Percentiles rank a stretch among this genome's conserved stretches.
Evolutionary conservation across 2,113 vertebrate species (phyloP).

Genomic region (Gadus chalcogrammus): DNA sequence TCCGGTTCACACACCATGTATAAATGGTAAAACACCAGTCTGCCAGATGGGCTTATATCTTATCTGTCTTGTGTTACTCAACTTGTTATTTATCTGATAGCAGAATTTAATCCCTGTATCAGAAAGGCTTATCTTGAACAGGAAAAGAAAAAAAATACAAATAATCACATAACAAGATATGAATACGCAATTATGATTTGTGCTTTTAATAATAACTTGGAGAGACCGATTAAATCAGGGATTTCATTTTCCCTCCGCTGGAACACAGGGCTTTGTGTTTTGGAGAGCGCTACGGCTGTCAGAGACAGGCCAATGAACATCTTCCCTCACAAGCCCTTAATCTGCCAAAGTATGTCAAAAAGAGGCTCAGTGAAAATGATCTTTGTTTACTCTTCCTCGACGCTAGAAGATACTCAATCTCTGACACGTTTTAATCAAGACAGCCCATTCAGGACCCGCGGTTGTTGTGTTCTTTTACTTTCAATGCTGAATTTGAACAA

Average conservation of each 20-base stretch:
- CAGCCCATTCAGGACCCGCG: no score
- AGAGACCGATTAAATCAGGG: slow-evolving; percentile 27
- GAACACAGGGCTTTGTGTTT: no score
- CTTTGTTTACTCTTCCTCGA: slow-evolving; percentile 16
- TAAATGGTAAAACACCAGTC: slow-evolving; percentile 48
- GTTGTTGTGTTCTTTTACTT: no score
- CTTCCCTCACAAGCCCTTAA: no score
- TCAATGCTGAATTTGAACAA: no score
- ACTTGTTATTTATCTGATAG: slow-evolving; percentile 46
- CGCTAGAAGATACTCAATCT: no score
- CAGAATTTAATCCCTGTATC: slow-evolving; percentile 58
- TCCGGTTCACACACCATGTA: slow-evolving; percentile 45
- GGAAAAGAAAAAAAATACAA: slow-evolving; percentile 55
- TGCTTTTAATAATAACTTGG: slow-evolving; percentile 48
- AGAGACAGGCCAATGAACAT: no score
- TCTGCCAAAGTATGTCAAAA: no score
- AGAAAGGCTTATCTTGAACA: slow-evolving; percentile 56
- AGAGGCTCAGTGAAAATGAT: no score
- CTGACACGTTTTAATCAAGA: no score
- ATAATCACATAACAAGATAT: slow-evolving; percentile 64
- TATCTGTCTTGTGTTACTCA: slow-evolving; percentile 39
- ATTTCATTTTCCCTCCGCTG: no score
- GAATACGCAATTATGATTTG: slow-evolving; percentile 56
- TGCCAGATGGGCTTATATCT: slow-evolving; percentile 48
- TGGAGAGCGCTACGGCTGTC: no score